These are phyloP conservation scores for Drosophila tani DNA, from an alignment of 1,140 invertebrate species.

Conservation along the genomic window DNA sequence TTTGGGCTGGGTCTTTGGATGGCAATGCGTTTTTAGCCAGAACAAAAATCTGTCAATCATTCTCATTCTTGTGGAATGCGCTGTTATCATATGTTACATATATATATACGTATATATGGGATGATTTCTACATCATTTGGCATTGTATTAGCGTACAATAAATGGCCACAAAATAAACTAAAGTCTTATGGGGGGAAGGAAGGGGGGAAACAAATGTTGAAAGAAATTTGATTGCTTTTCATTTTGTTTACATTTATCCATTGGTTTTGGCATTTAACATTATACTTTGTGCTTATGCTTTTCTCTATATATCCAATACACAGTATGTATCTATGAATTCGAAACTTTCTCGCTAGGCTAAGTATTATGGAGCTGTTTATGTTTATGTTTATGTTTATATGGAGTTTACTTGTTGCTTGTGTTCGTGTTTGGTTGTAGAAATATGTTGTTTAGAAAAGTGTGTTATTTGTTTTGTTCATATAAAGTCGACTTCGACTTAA, in stretches of 20 bases:
- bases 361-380: slow-evolving; percentile 52
- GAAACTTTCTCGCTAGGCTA: slow-evolving; percentile 56
- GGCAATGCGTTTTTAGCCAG: slow-evolving; percentile 42
- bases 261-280: slow-evolving; percentile 66
- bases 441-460: slow-evolving; percentile 64
- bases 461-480: slow-evolving; percentile 48
- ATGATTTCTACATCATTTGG: slow-evolving; percentile 51
- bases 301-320: slow-evolving; percentile 47
- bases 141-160: slow-evolving; percentile 44
- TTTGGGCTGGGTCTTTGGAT: slow-evolving; percentile 61
- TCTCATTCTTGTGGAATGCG: slow-evolving; percentile 73
- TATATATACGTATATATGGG: slow-evolving; percentile 25
- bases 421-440: slow-evolving; percentile 41
- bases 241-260: slow-evolving; percentile 32
- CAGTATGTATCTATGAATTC: slow-evolving; percentile 55
- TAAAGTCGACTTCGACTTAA: slow-evolving; percentile 45
- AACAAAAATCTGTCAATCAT: slow-evolving; percentile 60
- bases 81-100: slow-evolving; percentile 31
- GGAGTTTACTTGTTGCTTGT: slow-evolving; percentile 29
- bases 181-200: slow-evolving; percentile 16
- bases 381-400: slow-evolving; percentile 29
- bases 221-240: slow-evolving; percentile 54
- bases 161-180: slow-evolving; percentile 43
- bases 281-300: slow-evolving; percentile 60
- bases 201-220: slow-evolving; percentile 20